Percentiles rank a stretch among this genome's conserved stretches.
phyloP scores from a whole-genome alignment of 1,140 invertebrate species.

The Drosophila melanica region DNA sequence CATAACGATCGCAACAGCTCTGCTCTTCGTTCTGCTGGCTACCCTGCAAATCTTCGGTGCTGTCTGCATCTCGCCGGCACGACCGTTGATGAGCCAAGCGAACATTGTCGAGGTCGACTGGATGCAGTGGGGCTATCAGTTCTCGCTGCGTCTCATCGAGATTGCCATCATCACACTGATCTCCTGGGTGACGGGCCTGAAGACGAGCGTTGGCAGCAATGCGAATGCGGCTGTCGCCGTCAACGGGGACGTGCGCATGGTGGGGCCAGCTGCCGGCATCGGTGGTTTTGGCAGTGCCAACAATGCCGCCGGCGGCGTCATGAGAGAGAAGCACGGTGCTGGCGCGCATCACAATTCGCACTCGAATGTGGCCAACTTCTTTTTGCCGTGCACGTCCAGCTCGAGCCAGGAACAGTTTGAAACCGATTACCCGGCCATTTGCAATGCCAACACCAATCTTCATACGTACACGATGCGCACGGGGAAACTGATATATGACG shows the following conservation, averaged over 20 bases:
- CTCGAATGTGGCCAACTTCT: constrained; percentile 88
- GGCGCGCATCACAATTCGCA: constrained; percentile 58
- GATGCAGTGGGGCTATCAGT: constrained; percentile 95
- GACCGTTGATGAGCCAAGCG: constrained; percentile 56
- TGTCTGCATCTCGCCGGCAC: constrained; percentile 85
- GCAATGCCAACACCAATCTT: constrained; percentile 92
- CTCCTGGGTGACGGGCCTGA: constrained; percentile 91
- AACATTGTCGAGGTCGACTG: constrained; percentile 86
- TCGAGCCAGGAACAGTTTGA: constrained; percentile 91
- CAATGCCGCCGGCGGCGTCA: constrained; percentile 18
- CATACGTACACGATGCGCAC: constrained; percentile 92
- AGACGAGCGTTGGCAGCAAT: constrained; percentile 84
- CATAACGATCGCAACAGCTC: constrained; percentile 92
- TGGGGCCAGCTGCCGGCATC: constrained; percentile 18
- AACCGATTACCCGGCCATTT: constrained; percentile 92
- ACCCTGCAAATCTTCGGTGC: constrained; percentile 91
- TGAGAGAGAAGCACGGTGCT: constrained; percentile 85
- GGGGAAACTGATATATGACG: constrained; percentile 90
- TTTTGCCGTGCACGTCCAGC: constrained; percentile 90
- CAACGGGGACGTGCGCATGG: constrained; percentile 47
- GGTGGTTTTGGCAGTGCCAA: constrained; percentile 7
- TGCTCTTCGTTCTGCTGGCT: constrained; percentile 92
- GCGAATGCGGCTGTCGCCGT: constrained; percentile 8
- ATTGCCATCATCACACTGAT: constrained; percentile 92
- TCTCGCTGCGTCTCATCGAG: constrained; percentile 92